These are phyloP conservation scores for Eristalinus aeneus DNA, from an alignment of 2,888 invertebrate genomes.

Conservation along the genomic window DNA sequence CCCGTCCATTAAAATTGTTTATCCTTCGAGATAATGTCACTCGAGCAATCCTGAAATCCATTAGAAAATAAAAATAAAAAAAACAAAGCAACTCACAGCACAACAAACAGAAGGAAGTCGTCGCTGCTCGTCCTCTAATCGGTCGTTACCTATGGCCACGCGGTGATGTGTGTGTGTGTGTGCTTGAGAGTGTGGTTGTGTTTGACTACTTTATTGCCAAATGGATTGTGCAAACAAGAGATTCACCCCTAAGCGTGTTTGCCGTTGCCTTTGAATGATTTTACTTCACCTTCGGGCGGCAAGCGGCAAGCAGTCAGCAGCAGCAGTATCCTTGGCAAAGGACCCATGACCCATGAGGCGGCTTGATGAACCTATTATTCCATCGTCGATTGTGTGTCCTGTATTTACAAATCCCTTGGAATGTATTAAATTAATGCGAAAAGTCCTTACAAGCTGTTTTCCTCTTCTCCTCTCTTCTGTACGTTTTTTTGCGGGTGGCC, in stretches of 20 bases:
- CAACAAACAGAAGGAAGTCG: neutral
- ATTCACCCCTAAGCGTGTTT: slow-evolving; percentile 70
- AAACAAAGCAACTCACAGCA: slow-evolving; percentile 24
- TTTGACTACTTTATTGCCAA: slow-evolving; percentile 71
- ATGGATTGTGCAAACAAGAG: slow-evolving; percentile 71
- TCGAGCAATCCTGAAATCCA: slow-evolving; percentile 63
- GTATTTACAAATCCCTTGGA: slow-evolving; percentile 71
- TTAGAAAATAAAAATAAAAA: slow-evolving; percentile 67
- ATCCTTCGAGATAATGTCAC: slow-evolving; percentile 70
- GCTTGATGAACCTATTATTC: slow-evolving; percentile 69
- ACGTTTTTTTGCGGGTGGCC: neutral
- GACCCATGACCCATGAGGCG: slow-evolving; percentile 37
- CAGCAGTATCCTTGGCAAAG: neutral
- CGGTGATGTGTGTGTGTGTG: neutral
- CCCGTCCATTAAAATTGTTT: slow-evolving; percentile 70
- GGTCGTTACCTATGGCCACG: slow-evolving; percentile 62
- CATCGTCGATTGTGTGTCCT: slow-evolving; percentile 57
- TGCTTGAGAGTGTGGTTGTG: slow-evolving; percentile 7
- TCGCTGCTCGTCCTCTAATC: slow-evolving; percentile 53
- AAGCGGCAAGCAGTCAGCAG: slow-evolving; percentile 14
- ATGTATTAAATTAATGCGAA: slow-evolving; percentile 71
- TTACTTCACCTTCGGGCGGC: slow-evolving; percentile 49
- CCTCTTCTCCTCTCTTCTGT: too few species aligned
- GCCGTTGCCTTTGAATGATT: slow-evolving; percentile 39
- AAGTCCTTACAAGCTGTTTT: slow-evolving; percentile 67